phyloP scores from a whole-genome alignment of 2,113 vertebrate genomes.

The Tenrec ecaudatus region DNA sequence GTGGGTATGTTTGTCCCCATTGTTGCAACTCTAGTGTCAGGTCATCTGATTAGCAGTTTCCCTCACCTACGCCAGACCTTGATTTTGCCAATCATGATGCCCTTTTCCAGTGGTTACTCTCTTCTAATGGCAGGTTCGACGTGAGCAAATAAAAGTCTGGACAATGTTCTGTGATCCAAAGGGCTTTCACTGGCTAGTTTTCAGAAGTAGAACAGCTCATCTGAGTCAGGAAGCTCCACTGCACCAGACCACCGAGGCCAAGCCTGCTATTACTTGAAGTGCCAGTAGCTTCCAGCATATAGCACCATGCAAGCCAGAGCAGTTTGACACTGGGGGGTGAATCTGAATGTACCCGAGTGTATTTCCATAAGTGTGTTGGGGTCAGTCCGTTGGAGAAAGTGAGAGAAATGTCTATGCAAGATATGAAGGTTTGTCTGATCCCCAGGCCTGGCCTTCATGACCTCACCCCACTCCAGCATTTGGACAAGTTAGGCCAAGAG shows the following conservation, averaged over 20 bases:
- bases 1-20: not conserved
- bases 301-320: not conserved
- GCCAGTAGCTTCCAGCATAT: not conserved
- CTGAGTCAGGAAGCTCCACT: not conserved
- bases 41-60: not conserved
- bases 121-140: not conserved
- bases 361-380: not conserved
- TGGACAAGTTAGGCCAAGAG: not conserved
- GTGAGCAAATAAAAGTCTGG: not conserved
- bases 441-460: not conserved
- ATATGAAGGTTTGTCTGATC: not conserved
- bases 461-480: rapidly evolving
- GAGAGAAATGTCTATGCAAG: not conserved
- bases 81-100: not conserved
- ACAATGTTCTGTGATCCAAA: not conserved
- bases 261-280: not conserved
- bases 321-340: not conserved
- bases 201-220: not conserved
- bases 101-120: not conserved
- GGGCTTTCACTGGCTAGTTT: not conserved
- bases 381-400: not conserved
- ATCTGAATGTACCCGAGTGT: not conserved
- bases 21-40: not conserved
- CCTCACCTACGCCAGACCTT: not conserved
- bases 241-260: not conserved